Conservation (phyloP, 2,888 invertebrate species). For the Sthenelais limicola region DNA sequence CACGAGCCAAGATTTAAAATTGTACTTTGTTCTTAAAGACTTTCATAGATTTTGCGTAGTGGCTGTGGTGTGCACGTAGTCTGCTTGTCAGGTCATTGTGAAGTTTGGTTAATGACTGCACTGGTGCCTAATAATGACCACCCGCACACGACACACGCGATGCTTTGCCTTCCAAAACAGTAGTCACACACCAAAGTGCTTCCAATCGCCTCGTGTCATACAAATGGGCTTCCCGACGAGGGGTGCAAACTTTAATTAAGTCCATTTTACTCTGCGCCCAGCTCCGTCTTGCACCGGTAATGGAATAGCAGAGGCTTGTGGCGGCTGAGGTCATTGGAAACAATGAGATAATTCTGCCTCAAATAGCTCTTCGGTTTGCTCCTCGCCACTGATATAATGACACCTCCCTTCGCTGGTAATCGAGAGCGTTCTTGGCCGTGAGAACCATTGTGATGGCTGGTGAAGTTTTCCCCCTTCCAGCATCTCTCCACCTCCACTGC, state of each 20-base stretch:
- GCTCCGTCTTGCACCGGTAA: background rate
- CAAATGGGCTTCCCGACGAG: conserved; percentile 1
- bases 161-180: background rate
- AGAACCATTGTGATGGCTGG: no score
- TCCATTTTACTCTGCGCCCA: background rate
- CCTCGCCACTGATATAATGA: conserved; percentile 10
- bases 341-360: conserved; percentile 15
- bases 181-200: conserved; percentile 12
- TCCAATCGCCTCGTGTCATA: conserved; percentile 10
- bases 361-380: background rate
- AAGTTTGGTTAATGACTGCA: background rate
- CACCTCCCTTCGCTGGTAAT: conserved; percentile 21
- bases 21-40: no score
- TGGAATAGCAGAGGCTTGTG: background rate
- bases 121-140: conserved; percentile 1
- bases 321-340: conserved; percentile 8
- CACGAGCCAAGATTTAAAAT: no score
- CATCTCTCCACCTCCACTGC: no score
- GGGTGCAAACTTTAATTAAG: conserved; percentile 18
- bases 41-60: no score
- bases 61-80: no score
- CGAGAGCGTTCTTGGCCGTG: background rate
- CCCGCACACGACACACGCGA: background rate
- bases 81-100: no score
- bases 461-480: no score